These are phyloP conservation scores for Triplophysa dalaica DNA, from an alignment of 2,113 vertebrate species.

Conservation along the genomic window DNA sequence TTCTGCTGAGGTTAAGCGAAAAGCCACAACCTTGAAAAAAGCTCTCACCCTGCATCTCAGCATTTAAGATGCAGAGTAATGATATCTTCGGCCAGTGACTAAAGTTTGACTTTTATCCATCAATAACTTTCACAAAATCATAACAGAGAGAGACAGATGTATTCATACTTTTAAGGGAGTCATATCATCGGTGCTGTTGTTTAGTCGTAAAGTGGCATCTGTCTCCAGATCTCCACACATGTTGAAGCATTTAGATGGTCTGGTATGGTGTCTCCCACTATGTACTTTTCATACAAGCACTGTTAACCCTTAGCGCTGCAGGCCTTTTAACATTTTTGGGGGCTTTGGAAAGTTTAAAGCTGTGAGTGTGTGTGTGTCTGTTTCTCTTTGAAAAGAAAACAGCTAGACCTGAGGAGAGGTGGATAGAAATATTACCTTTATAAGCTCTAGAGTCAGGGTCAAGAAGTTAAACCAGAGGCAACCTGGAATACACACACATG, in stretches of 20 bases:
- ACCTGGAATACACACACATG: slow-evolving; percentile 11
- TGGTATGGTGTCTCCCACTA: slow-evolving; percentile 25
- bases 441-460: slow-evolving; percentile 45
- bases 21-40: neutral
- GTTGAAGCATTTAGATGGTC: slow-evolving; percentile 32
- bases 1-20: neutral
- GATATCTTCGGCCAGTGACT: neutral
- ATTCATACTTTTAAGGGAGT: neutral
- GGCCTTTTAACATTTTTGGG: slow-evolving; percentile 44
- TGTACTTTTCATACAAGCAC: neutral
- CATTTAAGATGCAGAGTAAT: slow-evolving; percentile 15
- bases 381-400: slow-evolving; percentile 45
- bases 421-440: slow-evolving; percentile 46
- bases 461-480: slow-evolving; percentile 44
- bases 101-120: neutral
- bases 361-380: slow-evolving; percentile 13
- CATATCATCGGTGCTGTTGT: neutral
- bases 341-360: slow-evolving; percentile 42
- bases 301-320: slow-evolving; percentile 21
- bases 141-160: neutral
- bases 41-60: neutral
- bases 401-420: slow-evolving; percentile 36
- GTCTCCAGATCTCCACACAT: slow-evolving; percentile 14
- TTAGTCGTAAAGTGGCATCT: neutral
- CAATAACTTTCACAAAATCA: neutral